Evolutionary conservation across 2,797 vertebrate genomes (phyloP), one percentile per base, ranked within the genome.

Genomic region (Cephalopachus bancanus): DNA sequence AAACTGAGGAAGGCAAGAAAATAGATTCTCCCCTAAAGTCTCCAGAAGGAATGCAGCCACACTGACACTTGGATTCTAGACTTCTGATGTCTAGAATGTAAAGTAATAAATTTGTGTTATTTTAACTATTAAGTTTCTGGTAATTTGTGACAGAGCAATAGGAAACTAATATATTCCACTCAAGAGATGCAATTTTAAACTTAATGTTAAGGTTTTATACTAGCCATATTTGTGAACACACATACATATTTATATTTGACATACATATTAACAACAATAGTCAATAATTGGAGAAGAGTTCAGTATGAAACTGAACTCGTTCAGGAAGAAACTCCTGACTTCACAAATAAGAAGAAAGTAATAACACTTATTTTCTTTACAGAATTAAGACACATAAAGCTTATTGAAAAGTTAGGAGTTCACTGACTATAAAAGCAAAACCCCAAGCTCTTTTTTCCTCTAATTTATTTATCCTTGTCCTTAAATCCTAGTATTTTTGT

Each of bases 271-370:
- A 16, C 17, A 37, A 33, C 2, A 89, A 8, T 59, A 57, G 53
- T 83, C 5, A n/a, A 65, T n/a, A 92, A 33, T 80, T 62, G 74
- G 20, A 65, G 4, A 44, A 57, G 1, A 51, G 2, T 10, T 83
- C 16, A 93, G 16, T 19, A 26, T 57, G 30, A 90, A 88, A 76
- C 22, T 78, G 49, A 60, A 49, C 19, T 0, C 44, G 4, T 4
- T 44, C 44, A 44, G 6, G 44, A 44, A 44, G 44, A 44, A 44
- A 49, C 28, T 89, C 74, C 26, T 76, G 51, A 64, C 19, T 30
- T 96, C 24, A 67, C 11, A 90, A 44, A 33, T 37, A 19, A 91
- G 49, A 88, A 83, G 64, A 89, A 79, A 96, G 89, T 59, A 24
- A 3, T 74, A 74, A 79, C 16, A 71, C 30, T 89, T 80, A 87